A percentile compares a stretch with the other conserved stretches of the same genome.
phyloP scores from a whole-genome alignment of 2,888 invertebrate species.

The Parnassius orleans region DNA sequence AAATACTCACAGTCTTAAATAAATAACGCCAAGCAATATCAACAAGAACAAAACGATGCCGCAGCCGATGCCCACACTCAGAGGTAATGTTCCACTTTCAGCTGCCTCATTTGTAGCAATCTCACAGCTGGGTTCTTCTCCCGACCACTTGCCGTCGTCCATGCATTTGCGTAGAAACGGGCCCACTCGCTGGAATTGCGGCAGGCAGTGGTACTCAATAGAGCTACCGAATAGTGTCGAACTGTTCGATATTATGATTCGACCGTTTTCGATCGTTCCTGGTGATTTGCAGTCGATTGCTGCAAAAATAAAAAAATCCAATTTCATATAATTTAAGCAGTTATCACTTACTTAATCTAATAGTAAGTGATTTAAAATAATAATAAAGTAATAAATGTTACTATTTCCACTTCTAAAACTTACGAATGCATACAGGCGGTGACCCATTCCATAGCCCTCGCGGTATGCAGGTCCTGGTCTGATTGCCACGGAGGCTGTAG shows the following conservation, averaged over 20 bases:
- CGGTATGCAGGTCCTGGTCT: constrained; percentile 87
- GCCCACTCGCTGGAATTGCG: constrained; percentile 90
- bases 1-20: constrained; percentile 88
- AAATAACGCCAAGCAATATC: constrained; percentile 88
- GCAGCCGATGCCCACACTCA: constrained; percentile 91
- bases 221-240: constrained; percentile 91
- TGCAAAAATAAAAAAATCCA: constrained; percentile 53
- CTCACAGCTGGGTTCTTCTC: constrained; percentile 92
- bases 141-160: constrained; percentile 93
- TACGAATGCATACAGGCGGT: constrained; percentile 90
- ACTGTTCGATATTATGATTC: constrained; percentile 91
- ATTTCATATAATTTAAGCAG: too few relatives aligned
- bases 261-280: constrained; percentile 89
- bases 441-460: constrained; percentile 91
- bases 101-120: constrained; percentile 85
- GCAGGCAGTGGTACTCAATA: constrained; percentile 94
- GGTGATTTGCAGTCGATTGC: constrained; percentile 93
- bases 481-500: constrained; percentile 88
- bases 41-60: constrained; percentile 90
- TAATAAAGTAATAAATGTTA: too few relatives aligned
- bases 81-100: constrained; percentile 86
- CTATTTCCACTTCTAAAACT: constrained; percentile 48
- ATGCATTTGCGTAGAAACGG: constrained; percentile 91
- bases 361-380: too few relatives aligned
- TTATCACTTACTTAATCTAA: too few relatives aligned